phyloP scores from a whole-genome alignment of 35 echinoderm and acorn worm species.

The Chiridota heheva region DNA sequence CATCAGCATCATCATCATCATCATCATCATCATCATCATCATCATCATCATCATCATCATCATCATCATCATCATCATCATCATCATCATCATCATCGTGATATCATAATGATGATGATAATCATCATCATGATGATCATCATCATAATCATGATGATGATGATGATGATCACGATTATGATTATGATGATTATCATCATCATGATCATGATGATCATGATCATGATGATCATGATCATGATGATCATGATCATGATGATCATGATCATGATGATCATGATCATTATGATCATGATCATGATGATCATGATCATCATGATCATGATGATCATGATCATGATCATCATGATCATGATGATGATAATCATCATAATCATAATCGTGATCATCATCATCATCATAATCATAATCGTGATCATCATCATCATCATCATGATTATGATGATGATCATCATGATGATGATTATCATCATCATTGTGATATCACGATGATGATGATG shows the following conservation, averaged over 20 bases:
- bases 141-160: too few species aligned
- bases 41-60: not conserved
- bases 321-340: not conserved
- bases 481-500: too few species aligned
- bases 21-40: conserved; percentile 7
- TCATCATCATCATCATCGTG: not conserved
- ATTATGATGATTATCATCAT: too few species aligned
- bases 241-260: not conserved
- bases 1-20: too few species aligned
- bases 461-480: too few species aligned
- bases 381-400: too few species aligned
- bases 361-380: too few species aligned
- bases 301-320: not conserved
- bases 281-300: not conserved
- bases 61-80: conserved; percentile 14
- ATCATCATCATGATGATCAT: too few species aligned
- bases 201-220: not conserved
- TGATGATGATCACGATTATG: too few species aligned
- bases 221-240: not conserved
- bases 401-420: too few species aligned
- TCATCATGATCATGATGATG: not conserved
- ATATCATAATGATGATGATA: not conserved
- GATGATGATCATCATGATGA: too few species aligned
- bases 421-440: too few species aligned
- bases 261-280: not conserved